Percentiles rank a stretch among this genome's conserved stretches.
Conservation (phyloP, 2,888 invertebrate genomes). For the Molanna angustata region DNA sequence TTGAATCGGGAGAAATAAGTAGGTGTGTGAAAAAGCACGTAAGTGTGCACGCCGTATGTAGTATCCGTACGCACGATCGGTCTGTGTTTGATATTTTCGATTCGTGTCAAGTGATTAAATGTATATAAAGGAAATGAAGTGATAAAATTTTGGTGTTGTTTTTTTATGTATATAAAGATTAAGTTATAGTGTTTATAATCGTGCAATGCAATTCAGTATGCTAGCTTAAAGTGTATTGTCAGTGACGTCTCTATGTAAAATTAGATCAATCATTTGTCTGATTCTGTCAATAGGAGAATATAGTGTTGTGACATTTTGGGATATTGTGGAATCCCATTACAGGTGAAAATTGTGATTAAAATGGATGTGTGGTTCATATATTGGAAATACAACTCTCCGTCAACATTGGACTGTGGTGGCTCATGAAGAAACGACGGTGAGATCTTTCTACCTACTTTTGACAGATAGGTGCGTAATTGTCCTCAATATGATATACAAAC, state of each 20-base stretch:
- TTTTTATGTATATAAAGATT: slow-evolving; percentile 17
- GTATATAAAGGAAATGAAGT: slow-evolving; percentile 19
- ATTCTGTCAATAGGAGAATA: slow-evolving; percentile 22
- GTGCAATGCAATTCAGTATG: slow-evolving; percentile 22
- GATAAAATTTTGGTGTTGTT: slow-evolving; percentile 20
- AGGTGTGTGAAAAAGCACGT: slow-evolving; percentile 27
- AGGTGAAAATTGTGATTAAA: slow-evolving; percentile 20
- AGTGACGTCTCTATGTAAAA: slow-evolving; percentile 29
- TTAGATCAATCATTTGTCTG: slow-evolving; percentile 27
- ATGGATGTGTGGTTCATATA: slow-evolving; percentile 26
- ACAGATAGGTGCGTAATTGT: slow-evolving; percentile 21
- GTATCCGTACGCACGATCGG: slow-evolving; percentile 16
- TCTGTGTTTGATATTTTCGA: slow-evolving; percentile 20
- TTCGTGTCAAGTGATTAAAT: slow-evolving; percentile 21
- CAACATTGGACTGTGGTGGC: too few species aligned
- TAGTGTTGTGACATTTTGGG: slow-evolving; percentile 27
- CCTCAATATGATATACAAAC: not conserved
- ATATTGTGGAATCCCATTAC: slow-evolving; percentile 20
- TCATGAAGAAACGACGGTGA: slow-evolving; percentile 33
- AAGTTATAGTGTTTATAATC: slow-evolving; percentile 24
- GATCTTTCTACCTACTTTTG: slow-evolving; percentile 19
- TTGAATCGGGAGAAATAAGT: slow-evolving; percentile 24
- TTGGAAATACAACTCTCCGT: too few species aligned
- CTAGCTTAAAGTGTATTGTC: slow-evolving; percentile 23
- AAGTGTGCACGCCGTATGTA: slow-evolving; percentile 22